Evolutionary conservation across 2,888 invertebrate genomes (phyloP).

Genomic region (Metellina segmentata): DNA sequence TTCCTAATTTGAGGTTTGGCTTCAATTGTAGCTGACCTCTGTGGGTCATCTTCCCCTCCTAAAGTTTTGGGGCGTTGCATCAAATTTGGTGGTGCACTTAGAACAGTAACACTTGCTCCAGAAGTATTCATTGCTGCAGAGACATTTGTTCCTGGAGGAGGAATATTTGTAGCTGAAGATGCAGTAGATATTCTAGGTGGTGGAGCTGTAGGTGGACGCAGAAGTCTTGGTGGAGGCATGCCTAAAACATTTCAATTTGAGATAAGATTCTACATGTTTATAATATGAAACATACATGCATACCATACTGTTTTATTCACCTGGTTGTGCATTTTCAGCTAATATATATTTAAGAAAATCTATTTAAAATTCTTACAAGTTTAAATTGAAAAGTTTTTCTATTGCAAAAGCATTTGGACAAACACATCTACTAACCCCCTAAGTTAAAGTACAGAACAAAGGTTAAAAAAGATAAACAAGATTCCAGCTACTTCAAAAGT

Average conservation of each 20-base stretch:
- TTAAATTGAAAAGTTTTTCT: too few species aligned
- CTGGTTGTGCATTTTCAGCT: too few species aligned
- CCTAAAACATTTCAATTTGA: slow-evolving; percentile 38
- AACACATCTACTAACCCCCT: too few species aligned
- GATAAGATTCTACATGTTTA: neutral
- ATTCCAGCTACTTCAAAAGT: too few species aligned
- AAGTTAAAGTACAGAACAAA: too few species aligned
- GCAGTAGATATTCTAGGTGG: slow-evolving; percentile 63
- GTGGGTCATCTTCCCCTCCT: slow-evolving; percentile 79
- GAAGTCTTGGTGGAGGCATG: slow-evolving; percentile 78
- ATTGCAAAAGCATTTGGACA: too few species aligned
- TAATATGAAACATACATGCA: too few species aligned
- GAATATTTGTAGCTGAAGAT: slow-evolving; percentile 79
- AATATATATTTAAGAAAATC: too few species aligned
- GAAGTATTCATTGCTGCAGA: slow-evolving; percentile 18
- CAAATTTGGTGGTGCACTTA: slow-evolving; percentile 91
- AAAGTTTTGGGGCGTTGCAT: slow-evolving; percentile 84
- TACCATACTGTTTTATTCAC: too few species aligned
- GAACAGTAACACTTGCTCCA: slow-evolving; percentile 82
- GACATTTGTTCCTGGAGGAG: slow-evolving; percentile 79
- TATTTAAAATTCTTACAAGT: too few species aligned
- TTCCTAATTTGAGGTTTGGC: slow-evolving; percentile 98
- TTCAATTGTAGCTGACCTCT: slow-evolving; percentile 88
- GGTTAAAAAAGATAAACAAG: too few species aligned
- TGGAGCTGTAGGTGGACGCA: slow-evolving; percentile 75